Percentiles rank a stretch among this genome's conserved stretches.
phyloP scores from a whole-genome alignment of 2,797 vertebrate species.

The Protonibea diacanthus region DNA sequence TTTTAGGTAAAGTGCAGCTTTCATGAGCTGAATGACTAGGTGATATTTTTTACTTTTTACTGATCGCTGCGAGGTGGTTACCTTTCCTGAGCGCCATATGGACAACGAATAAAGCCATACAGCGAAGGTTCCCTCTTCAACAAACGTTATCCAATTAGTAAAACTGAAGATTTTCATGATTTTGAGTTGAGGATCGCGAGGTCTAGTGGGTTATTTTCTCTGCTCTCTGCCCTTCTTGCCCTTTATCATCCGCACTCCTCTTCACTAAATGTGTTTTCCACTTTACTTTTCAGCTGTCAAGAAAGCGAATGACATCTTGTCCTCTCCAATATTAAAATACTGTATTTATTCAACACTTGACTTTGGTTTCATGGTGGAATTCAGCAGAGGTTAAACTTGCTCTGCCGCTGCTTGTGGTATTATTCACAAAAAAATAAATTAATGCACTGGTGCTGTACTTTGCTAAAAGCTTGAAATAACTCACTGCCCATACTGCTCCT shows the following conservation, averaged over 20 bases:
- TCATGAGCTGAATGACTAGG: constrained; percentile 25
- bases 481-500: constrained; percentile 44
- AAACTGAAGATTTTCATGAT: constrained; percentile 14
- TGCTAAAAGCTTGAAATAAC: constrained; percentile 61
- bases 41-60: constrained; percentile 9
- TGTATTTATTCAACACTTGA: constrained; percentile 16
- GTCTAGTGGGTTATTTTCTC: constrained; percentile 32
- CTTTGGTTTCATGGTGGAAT: constrained; percentile 6
- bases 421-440: constrained; percentile 20
- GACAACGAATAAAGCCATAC: neutral
- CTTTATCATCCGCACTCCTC: constrained; percentile 4
- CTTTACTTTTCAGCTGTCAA: constrained; percentile 1
- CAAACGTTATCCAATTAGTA: neutral
- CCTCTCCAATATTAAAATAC: neutral
- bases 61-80: neutral
- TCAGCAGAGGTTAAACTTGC: constrained; percentile 19
- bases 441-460: constrained; percentile 10
- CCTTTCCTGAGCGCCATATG: neutral
- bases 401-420: neutral
- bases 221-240: neutral
- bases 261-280: constrained; percentile 17
- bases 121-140: constrained; percentile 4
- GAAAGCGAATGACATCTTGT: constrained; percentile 7
- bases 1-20: constrained; percentile 52
- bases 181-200: constrained; percentile 28